phyloP scores from a whole-genome alignment of 2,797 vertebrate genomes.

The Botia kubotai region DNA sequence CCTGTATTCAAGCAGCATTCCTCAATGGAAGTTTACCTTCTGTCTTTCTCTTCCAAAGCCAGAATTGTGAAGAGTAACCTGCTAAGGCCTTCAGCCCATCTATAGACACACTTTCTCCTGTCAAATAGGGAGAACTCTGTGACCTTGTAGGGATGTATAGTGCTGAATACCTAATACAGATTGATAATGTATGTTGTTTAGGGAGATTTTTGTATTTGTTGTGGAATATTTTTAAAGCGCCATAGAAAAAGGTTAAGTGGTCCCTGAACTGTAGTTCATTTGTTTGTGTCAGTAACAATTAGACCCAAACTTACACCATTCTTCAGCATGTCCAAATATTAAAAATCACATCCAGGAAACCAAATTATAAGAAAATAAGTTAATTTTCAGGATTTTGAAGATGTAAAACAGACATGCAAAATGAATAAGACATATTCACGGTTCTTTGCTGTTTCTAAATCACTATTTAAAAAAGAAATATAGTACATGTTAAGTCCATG shows the following conservation, averaged over 20 bases:
- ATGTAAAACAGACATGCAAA: neutral
- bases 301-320: neutral
- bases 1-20: constrained; percentile 3
- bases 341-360: too few relatives aligned
- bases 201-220: neutral
- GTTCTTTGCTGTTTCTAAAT: neutral
- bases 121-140: neutral
- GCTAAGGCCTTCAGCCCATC: neutral
- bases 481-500: neutral
- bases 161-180: neutral
- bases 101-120: constrained; percentile 18
- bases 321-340: too few relatives aligned
- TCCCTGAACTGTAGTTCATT: too few relatives aligned
- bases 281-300: neutral
- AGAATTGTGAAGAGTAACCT: neutral
- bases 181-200: neutral
- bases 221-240: neutral
- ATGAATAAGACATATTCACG: neutral
- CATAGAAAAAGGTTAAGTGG: neutral
- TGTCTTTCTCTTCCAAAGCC: constrained; percentile 1
- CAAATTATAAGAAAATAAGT: too few relatives aligned
- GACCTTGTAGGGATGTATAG: neutral
- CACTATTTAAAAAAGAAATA: neutral
- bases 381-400: neutral
- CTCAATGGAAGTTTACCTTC: constrained; percentile 4